Evolutionary conservation across 1,140 invertebrate species (phyloP).

Genomic region (Rhynchophorus ferrugineus): DNA sequence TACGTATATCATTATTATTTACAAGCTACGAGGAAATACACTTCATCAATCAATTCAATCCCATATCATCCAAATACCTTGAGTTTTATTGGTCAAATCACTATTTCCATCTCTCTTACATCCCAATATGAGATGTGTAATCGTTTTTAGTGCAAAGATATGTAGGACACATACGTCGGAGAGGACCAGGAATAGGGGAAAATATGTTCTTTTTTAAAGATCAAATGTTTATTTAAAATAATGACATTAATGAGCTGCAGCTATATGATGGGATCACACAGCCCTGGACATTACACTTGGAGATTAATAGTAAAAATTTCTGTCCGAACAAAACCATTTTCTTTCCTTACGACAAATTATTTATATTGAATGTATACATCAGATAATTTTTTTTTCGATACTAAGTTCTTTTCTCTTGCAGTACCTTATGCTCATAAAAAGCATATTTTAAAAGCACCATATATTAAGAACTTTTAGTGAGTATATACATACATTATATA

Average conservation of each 20-base stretch:
- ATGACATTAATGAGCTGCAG: constrained; percentile 31
- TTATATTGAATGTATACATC: not conserved
- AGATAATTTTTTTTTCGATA: not conserved
- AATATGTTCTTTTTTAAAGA: constrained; percentile 29
- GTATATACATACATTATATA: no score
- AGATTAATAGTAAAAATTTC: no score
- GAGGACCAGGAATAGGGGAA: constrained; percentile 18
- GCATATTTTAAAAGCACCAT: not conserved
- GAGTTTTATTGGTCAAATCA: constrained; percentile 11
- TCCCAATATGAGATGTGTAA: constrained; percentile 23
- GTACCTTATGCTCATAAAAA: not conserved
- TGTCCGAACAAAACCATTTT: no score
- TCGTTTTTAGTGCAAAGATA: constrained; percentile 29
- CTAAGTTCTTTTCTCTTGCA: not conserved
- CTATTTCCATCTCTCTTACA: constrained; percentile 27
- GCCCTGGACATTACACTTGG: not conserved
- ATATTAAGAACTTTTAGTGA: not conserved
- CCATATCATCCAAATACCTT: constrained; percentile 16
- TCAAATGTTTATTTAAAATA: constrained; percentile 35
- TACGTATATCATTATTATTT: constrained; percentile 12
- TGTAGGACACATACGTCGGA: constrained; percentile 32
- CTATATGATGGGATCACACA: constrained; percentile 35
- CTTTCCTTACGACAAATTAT: no score
- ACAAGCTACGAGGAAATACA: constrained; percentile 9
- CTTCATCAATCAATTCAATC: constrained; percentile 3